These are phyloP conservation scores for Menura novaehollandiae DNA, from an alignment of 2,113 vertebrate species.

Conservation along the genomic window DNA sequence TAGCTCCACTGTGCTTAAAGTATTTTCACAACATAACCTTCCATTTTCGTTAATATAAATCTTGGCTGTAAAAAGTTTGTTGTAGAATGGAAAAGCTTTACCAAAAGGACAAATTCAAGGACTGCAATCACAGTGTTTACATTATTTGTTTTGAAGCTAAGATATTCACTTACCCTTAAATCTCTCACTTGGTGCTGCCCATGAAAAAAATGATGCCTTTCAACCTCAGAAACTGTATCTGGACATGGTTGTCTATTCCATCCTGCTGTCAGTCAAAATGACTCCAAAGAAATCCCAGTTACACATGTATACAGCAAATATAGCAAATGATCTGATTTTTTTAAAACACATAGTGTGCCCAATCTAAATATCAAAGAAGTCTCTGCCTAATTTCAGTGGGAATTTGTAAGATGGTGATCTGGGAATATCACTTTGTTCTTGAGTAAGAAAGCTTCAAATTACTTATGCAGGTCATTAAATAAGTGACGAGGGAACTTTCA, in stretches of 20 bases:
- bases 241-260: background rate
- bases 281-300: background rate
- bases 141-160: background rate
- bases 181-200: background rate
- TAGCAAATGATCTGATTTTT: background rate
- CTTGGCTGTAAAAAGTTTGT: background rate
- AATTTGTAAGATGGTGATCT: background rate
- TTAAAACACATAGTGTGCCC: accelerated
- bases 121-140: background rate
- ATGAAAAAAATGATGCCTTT: background rate
- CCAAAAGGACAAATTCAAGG: background rate
- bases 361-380: background rate
- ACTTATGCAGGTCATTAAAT: background rate
- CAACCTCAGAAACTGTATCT: background rate
- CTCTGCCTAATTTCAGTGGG: background rate
- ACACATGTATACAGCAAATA: background rate
- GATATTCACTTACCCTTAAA: background rate
- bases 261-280: background rate
- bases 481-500: background rate
- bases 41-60: background rate
- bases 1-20: background rate
- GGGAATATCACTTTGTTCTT: background rate
- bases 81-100: background rate
- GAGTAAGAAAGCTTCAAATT: background rate
- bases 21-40: background rate